Evolutionary conservation across 2,797 vertebrate genomes (phyloP).

Genomic region (Smutsia gigantea): DNA sequence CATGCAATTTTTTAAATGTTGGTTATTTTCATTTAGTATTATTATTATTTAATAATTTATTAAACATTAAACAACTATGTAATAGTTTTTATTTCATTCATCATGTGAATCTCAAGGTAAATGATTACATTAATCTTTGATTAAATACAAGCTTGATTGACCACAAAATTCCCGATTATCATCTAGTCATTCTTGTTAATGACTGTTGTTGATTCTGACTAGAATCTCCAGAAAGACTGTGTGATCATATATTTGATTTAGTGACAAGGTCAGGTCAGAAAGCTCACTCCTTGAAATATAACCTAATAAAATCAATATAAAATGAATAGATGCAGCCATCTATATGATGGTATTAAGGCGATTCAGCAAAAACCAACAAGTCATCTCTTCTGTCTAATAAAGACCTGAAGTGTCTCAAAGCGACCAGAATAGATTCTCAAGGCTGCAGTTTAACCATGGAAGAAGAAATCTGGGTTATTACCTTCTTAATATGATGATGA

Average conservation of each 20-base stretch:
- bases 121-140: neutral
- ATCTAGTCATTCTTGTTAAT: neutral
- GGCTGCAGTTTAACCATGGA: neutral
- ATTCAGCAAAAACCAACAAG: slow-evolving; percentile 29
- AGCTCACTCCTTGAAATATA: slow-evolving; percentile 47
- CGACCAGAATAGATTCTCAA: slow-evolving; percentile 50
- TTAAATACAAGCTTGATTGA: slow-evolving; percentile 28
- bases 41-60: too few relatives aligned
- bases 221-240: slow-evolving; percentile 26
- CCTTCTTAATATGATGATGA: neutral
- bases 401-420: neutral
- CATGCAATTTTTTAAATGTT: neutral
- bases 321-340: slow-evolving; percentile 17
- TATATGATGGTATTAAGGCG: slow-evolving; percentile 22
- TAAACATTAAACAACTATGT: too few relatives aligned
- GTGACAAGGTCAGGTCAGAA: slow-evolving; percentile 37
- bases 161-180: neutral
- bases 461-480: neutral
- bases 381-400: slow-evolving; percentile 48
- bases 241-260: slow-evolving; percentile 31
- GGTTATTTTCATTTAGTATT: neutral
- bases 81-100: neutral
- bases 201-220: neutral
- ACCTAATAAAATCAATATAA: slow-evolving; percentile 61
- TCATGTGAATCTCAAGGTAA: neutral